phyloP scores from a whole-genome alignment of 1,140 invertebrate genomes.

The Charaxes varanes region DNA sequence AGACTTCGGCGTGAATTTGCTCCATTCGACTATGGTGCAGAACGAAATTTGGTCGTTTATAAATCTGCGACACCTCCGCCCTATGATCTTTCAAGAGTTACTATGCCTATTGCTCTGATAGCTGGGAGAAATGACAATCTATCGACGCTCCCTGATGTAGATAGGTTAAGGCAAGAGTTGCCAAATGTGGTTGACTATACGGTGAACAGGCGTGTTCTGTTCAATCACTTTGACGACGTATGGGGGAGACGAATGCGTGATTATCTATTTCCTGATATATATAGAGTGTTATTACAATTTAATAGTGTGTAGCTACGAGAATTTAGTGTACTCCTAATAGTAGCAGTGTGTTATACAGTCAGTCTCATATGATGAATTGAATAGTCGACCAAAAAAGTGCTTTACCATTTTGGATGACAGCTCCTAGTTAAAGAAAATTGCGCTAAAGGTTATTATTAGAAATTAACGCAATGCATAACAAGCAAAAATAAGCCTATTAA shows the following conservation, averaged over 20 bases:
- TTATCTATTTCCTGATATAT: slow-evolving; percentile 20
- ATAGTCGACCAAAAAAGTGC: too few relatives aligned
- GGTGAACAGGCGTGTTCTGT: slow-evolving; percentile 11
- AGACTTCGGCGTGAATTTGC: slow-evolving; percentile 49
- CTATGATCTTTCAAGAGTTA: slow-evolving; percentile 73
- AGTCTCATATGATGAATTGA: background rate
- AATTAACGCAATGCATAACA: too few relatives aligned
- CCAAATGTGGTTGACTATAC: slow-evolving; percentile 47
- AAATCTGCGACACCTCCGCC: slow-evolving; percentile 62
- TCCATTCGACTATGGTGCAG: slow-evolving; percentile 67
- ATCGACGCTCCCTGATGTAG: slow-evolving; percentile 70
- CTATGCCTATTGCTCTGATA: slow-evolving; percentile 73
- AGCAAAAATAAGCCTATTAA: too few relatives aligned
- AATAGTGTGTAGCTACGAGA: background rate
- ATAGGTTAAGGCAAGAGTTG: slow-evolving; percentile 53
- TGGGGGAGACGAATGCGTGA: slow-evolving; percentile 18
- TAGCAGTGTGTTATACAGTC: too few relatives aligned
- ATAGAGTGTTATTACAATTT: slow-evolving; percentile 11
- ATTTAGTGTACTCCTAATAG: too few relatives aligned
- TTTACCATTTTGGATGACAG: too few relatives aligned
- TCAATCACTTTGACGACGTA: slow-evolving; percentile 27
- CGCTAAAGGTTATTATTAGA: too few relatives aligned
- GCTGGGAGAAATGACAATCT: slow-evolving; percentile 19
- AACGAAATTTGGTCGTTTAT: slow-evolving; percentile 69
- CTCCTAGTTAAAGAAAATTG: too few relatives aligned